These are phyloP conservation scores for Emydura subglobosa DNA, from an alignment of 2,113 vertebrate genomes.

Conservation along the genomic window DNA sequence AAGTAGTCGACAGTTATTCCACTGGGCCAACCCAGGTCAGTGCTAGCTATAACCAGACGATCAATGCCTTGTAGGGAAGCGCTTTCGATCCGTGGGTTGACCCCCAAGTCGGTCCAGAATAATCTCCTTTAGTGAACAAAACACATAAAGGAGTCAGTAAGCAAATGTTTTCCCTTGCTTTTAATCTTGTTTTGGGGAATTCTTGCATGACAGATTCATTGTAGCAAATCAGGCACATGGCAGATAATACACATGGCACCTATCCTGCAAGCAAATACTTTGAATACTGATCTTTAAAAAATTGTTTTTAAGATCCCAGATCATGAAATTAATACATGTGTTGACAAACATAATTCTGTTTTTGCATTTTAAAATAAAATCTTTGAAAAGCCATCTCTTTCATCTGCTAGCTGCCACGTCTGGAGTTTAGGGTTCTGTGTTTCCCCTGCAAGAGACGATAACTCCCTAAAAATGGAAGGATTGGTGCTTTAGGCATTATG, in stretches of 20 bases:
- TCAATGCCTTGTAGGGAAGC: constrained; percentile 84
- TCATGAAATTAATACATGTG: neutral
- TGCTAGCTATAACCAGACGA: constrained; percentile 79
- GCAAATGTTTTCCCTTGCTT: constrained; percentile 40
- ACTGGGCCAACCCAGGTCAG: constrained; percentile 84
- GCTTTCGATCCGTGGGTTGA: constrained; percentile 84
- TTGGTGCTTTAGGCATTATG: neutral
- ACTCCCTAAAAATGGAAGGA: neutral
- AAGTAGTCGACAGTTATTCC: constrained; percentile 89
- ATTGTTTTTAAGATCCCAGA: neutral
- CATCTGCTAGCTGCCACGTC: neutral
- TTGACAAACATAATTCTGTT: neutral
- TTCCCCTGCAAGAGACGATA: neutral
- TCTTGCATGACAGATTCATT: constrained; percentile 39
- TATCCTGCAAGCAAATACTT: constrained; percentile 7
- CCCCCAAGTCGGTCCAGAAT: constrained; percentile 92
- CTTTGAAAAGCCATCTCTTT: neutral
- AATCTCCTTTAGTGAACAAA: constrained; percentile 87
- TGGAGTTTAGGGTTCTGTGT: neutral
- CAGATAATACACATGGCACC: neutral
- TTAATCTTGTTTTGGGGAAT: constrained; percentile 66
- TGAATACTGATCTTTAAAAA: neutral
- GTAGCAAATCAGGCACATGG: neutral
- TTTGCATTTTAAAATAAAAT: neutral
- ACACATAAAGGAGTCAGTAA: constrained; percentile 47